Conservation (phyloP, 1,140 invertebrate genomes). For the Drosophila lacteicornis region DNA sequence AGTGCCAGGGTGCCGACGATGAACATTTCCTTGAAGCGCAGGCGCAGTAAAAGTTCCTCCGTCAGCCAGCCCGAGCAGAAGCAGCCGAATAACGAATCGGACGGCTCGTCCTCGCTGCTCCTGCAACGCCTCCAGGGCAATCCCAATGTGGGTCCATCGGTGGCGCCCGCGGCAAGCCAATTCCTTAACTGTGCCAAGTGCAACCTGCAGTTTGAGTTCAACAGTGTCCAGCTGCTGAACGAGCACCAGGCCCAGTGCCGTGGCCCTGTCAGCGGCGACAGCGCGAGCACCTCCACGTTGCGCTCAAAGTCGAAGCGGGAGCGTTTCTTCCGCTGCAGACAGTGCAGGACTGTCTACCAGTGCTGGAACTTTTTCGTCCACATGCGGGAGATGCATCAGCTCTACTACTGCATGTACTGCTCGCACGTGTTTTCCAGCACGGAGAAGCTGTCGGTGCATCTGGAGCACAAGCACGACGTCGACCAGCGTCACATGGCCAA, state of each 20-base stretch:
- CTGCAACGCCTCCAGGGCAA: constrained; percentile 70
- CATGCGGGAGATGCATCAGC: constrained; percentile 91
- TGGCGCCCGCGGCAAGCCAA: constrained; percentile 4
- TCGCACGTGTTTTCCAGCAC: constrained; percentile 91
- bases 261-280: not conserved
- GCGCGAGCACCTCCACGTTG: not conserved
- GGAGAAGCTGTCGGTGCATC: constrained; percentile 91
- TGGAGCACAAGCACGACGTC: constrained; percentile 90
- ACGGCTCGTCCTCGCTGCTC: constrained; percentile 47
- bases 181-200: constrained; percentile 58
- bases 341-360: constrained; percentile 92
- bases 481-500: constrained; percentile 88
- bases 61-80: constrained; percentile 10
- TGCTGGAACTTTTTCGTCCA: constrained; percentile 93
- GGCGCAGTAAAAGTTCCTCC: constrained; percentile 51
- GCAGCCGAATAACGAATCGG: constrained; percentile 1
- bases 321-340: constrained; percentile 90
- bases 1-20: constrained; percentile 22
- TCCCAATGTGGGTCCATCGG: constrained; percentile 4
- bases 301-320: constrained; percentile 46
- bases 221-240: constrained; percentile 54
- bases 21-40: constrained; percentile 29
- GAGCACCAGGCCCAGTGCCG: constrained; percentile 42
- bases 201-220: constrained; percentile 85
- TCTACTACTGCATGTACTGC: constrained; percentile 92